Evolutionary conservation across 2,888 invertebrate genomes (phyloP).

Genomic region (Aromia moschata): DNA sequence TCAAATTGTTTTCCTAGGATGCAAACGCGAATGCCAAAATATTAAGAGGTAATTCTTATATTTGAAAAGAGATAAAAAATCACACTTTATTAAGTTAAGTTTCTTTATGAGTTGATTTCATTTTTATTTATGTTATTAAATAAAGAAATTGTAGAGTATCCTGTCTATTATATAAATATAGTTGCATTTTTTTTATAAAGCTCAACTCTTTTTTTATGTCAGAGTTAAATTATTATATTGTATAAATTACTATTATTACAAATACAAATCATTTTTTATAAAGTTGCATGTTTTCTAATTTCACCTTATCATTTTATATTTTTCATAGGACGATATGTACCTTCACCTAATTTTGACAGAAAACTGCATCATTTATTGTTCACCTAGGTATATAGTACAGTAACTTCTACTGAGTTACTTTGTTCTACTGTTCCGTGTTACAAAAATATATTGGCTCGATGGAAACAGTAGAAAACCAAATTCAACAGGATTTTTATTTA

Average conservation of each 20-base stretch:
- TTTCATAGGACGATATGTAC: too few species aligned
- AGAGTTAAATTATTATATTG: constrained; percentile 30
- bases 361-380: too few species aligned
- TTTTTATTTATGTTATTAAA: constrained; percentile 26
- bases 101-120: constrained; percentile 12
- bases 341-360: too few species aligned
- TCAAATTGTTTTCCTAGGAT: constrained; percentile 18
- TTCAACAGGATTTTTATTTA: too few species aligned
- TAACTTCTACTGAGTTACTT: too few species aligned
- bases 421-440: too few species aligned
- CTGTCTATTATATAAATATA: constrained; percentile 33
- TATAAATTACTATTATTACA: constrained; percentile 27
- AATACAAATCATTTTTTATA: constrained; percentile 24
- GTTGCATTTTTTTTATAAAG: constrained; percentile 36
- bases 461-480: too few species aligned
- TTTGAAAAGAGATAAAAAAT: too few species aligned
- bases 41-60: constrained; percentile 10
- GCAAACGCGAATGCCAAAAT: constrained; percentile 23
- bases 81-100: constrained; percentile 19
- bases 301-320: too few species aligned
- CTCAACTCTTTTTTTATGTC: constrained; percentile 37
- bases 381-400: too few species aligned
- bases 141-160: constrained; percentile 20
- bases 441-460: too few species aligned
- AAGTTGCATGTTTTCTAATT: too few species aligned